These are phyloP conservation scores for Morpho helenor DNA, from an alignment of 2,888 invertebrate genomes.

Conservation along the genomic window DNA sequence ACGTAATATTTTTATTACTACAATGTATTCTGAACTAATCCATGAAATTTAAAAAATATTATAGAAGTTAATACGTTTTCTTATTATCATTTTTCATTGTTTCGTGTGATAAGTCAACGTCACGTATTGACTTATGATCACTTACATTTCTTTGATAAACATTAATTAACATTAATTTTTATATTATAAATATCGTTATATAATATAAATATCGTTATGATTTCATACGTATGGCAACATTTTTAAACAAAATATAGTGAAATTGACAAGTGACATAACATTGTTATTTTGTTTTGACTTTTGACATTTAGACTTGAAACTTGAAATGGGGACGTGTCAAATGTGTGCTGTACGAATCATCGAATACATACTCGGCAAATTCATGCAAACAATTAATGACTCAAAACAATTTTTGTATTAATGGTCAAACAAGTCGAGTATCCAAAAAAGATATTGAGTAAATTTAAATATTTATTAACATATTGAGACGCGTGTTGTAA, in stretches of 20 bases:
- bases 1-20: neutral
- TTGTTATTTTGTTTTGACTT: too few species aligned
- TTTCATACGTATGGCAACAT: too few species aligned
- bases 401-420: neutral
- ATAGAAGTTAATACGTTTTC: too few species aligned
- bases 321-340: constrained; percentile 28
- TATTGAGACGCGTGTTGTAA: neutral
- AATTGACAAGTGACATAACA: constrained; percentile 11
- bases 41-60: neutral
- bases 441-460: neutral
- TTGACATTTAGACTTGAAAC: constrained; percentile 22
- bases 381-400: constrained; percentile 13
- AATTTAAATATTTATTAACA: neutral
- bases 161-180: too few species aligned
- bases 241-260: neutral
- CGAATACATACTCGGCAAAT: constrained; percentile 20
- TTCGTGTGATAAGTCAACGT: neutral
- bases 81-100: neutral
- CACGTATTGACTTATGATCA: too few species aligned
- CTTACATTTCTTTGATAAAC: too few species aligned
- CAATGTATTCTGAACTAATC: neutral
- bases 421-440: neutral
- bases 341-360: constrained; percentile 12
- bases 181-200: too few species aligned
- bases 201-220: too few species aligned